Conservation (phyloP, 2,888 invertebrate species). For the Drosophila quinaria region DNA sequence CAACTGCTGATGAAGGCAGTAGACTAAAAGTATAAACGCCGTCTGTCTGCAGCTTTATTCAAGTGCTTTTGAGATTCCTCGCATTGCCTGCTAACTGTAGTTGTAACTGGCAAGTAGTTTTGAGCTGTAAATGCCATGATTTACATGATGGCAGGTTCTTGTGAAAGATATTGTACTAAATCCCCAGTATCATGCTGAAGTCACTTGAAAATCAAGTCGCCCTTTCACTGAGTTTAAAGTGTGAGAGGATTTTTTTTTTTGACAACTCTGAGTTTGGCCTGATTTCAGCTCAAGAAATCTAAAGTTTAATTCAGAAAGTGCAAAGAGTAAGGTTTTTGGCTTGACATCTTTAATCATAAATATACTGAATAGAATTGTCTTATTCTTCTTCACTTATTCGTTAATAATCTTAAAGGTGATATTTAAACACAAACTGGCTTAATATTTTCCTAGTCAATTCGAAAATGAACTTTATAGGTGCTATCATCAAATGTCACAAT, state of each 20-base stretch:
- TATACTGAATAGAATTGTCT: too few species aligned
- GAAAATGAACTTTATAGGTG: too few species aligned
- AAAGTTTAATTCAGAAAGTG: background rate
- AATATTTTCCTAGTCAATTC: too few species aligned
- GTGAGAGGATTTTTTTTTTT: background rate
- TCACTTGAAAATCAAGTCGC: slow-evolving; percentile 10
- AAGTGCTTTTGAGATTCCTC: slow-evolving; percentile 29
- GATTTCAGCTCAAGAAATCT: background rate
- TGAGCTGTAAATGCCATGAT: slow-evolving; percentile 49
- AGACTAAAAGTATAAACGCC: slow-evolving; percentile 25
- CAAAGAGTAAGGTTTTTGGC: background rate
- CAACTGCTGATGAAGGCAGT: slow-evolving; percentile 62
- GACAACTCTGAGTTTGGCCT: background rate
- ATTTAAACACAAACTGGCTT: too few species aligned
- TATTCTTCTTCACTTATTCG: too few species aligned
- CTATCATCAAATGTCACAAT: background rate
- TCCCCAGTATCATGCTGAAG: background rate
- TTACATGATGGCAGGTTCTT: slow-evolving; percentile 29
- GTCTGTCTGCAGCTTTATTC: slow-evolving; percentile 40
- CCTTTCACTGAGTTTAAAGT: background rate
- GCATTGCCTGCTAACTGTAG: slow-evolving; percentile 45
- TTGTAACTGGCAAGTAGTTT: slow-evolving; percentile 25
- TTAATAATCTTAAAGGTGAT: too few species aligned
- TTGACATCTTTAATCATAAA: too few species aligned
- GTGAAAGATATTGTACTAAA: slow-evolving; percentile 1